Evolutionary conservation across 2,888 invertebrate species (phyloP), one percentile per base, ranked within the genome.

Genomic region (Meliscaeva auricollis): DNA sequence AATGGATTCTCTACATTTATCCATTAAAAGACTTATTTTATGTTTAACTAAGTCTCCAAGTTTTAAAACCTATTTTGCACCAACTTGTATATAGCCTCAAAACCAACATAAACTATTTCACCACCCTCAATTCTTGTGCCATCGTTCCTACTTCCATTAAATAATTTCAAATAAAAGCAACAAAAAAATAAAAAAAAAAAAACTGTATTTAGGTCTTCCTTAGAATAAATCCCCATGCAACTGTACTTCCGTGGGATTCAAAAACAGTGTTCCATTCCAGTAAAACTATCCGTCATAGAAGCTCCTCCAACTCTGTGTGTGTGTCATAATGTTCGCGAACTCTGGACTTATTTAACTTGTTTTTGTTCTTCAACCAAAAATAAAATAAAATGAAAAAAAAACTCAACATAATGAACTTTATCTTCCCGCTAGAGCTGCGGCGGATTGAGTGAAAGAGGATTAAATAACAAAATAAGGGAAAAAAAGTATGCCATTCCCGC

Each of bases 61-160:
- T 44, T 52, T 52, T 38, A 9, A 41, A 73, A 52, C 62, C 38
- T 30, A 44, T 32, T 73, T 62, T 22, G 2, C n/a, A 3, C 62
- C 46, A 22, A 52, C 26, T 17, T 9, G 11, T 69, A 50, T 69
- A 50, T 22, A 26, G 13, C 48, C 38, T 52, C 76, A 77, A 76
- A 69, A 77, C 70, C 70, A 77, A 69, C 70, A 77, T 20, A 54
- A 56, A 64, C 41, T 52, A 15, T 15, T 13, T 32, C 26, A 15
- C 58, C 32, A 41, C 35, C 54, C 9, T 15, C 30, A 30, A 30
- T 26, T 30, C 22, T 30, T 58, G 30, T 50, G n/a, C 44, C 32
- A 69, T 26, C 26, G 4, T 41, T 69, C 60, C 68, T 70, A 54
- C 60, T 62, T 44, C 76, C 77, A 77, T 77, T 76, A 76, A 68